Evolutionary conservation across 1,140 invertebrate genomes (phyloP).

Genomic region (Lordiphosa mommai): DNA sequence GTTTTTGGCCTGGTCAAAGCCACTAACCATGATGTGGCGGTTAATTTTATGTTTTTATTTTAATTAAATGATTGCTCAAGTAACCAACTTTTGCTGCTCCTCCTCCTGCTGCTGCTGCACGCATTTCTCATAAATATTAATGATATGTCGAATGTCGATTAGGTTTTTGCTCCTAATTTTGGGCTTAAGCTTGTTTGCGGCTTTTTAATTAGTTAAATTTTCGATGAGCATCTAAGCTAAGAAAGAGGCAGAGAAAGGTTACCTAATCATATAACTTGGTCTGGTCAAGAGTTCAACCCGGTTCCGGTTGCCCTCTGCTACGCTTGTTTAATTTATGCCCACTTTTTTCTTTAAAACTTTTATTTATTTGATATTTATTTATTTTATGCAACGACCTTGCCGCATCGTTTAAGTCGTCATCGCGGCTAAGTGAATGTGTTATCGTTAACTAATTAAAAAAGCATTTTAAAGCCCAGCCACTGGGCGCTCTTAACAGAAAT

Average conservation of each 20-base stretch:
- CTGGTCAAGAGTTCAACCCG: constrained; percentile 32
- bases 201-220: constrained; percentile 38
- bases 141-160: constrained; percentile 35
- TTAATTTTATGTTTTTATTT: constrained; percentile 12
- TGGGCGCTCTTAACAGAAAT: too few species aligned
- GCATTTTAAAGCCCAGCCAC: constrained; percentile 17
- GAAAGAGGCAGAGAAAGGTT: constrained; percentile 6
- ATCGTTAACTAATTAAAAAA: constrained; percentile 50
- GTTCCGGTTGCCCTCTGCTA: constrained; percentile 51
- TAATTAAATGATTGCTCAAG: constrained; percentile 45
- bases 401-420: constrained; percentile 47
- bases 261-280: constrained; percentile 4
- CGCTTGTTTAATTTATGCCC: constrained; percentile 52
- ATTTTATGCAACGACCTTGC: constrained; percentile 77
- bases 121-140: constrained; percentile 45
- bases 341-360: constrained; percentile 25
- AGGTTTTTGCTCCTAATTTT: constrained; percentile 37
- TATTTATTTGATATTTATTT: constrained; percentile 73
- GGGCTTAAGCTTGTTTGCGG: constrained; percentile 25
- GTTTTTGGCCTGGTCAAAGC: constrained; percentile 35
- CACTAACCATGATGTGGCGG: constrained; percentile 20
- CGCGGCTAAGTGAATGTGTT: constrained; percentile 10
- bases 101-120: constrained; percentile 21
- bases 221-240: constrained; percentile 5
- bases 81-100: constrained; percentile 6